phyloP scores from a whole-genome alignment of 2,797 vertebrate genomes.

The Tenualosa ilisha region DNA sequence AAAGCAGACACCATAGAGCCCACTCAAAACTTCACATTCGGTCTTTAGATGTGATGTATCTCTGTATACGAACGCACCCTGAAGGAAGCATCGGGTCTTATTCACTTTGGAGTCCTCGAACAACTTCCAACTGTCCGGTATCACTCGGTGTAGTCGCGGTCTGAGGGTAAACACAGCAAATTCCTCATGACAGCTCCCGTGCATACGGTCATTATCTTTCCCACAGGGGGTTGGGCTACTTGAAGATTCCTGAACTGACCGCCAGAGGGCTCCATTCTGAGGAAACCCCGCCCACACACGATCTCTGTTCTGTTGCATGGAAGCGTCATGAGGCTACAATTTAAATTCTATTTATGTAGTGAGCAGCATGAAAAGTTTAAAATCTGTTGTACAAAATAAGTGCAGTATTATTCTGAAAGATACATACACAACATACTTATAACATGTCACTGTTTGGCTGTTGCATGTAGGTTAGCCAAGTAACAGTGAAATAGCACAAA shows the following conservation, averaged over 20 bases:
- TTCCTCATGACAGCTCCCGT: slow-evolving; percentile 24
- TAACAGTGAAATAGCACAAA: no score
- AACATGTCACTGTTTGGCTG: no score
- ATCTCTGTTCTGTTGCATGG: not conserved
- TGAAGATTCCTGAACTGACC: slow-evolving; percentile 21
- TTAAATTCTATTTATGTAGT: not conserved
- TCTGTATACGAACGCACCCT: not conserved
- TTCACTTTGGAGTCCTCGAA: slow-evolving; percentile 8
- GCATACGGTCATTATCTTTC: slow-evolving; percentile 26
- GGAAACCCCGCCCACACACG: slow-evolving; percentile 21
- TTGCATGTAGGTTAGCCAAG: no score
- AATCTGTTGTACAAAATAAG: no score
- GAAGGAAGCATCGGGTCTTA: not conserved
- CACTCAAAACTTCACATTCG: not conserved
- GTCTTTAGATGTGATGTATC: not conserved
- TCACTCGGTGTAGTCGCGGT: not conserved
- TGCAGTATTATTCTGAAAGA: no score
- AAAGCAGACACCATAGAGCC: slow-evolving; percentile 9
- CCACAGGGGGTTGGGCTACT: slow-evolving; percentile 24
- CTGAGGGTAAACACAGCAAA: slow-evolving; percentile 19
- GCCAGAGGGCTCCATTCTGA: slow-evolving; percentile 4
- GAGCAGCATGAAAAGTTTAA: not conserved
- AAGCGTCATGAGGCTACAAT: not conserved
- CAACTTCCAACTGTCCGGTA: slow-evolving; percentile 22
- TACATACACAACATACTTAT: no score